Base-by-base conservation (phyloP, 1,140 invertebrate genomes). In the Hypothenemus hampei region DNA sequence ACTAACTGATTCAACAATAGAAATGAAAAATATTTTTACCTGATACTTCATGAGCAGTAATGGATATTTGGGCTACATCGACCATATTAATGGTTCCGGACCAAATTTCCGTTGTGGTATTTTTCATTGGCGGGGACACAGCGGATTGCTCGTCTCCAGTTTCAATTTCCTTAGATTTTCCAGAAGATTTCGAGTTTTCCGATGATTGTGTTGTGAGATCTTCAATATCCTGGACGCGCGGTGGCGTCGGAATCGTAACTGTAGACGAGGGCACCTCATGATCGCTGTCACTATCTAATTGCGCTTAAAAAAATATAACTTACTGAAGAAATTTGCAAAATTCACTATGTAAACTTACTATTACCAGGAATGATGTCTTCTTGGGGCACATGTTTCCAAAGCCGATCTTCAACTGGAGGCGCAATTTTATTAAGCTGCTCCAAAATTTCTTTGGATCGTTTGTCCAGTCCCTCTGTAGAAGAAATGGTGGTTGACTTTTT, bases 31-130 rank as follows among this genome's bases (percentile, higher is more conserved):
- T 31, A 29, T 46, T 19, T 22, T 56, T 56, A 67, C 67, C 66
- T 63, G 65, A 69, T 23, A 92, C 85, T 73, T 87, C 84, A 65
- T 89, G 84, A 4, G 91, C 87, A 10, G 82, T 83, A 2, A 93
- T 86, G 58, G 87, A 83, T 62, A 96, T 94, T 62, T 91, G 87
- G 0, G 91, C 86, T 0, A 95, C 88, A 68, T 96, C 93, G 1
- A 87, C 81, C 90, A 95, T 95, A 62, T 84, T 85, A 1, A 97
- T 84, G 45, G 82, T 84, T 0, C 93, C 93, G 60, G 84, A 83
- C 92, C 93, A 97, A 4, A 78, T 59, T 45, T 68, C 61, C 3
- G 56, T 52, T 5, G 57, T 18, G 41, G 24, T 20, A 33, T 24
- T 47, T 49, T 51, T 59, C 16, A 47, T 43, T 10, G 59, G 58